Percentiles rank a stretch among this genome's conserved stretches.
Conservation (phyloP, 30 jellyfish, hydroid and myxozoan genomes). For the Euphysa ruthae region DNA sequence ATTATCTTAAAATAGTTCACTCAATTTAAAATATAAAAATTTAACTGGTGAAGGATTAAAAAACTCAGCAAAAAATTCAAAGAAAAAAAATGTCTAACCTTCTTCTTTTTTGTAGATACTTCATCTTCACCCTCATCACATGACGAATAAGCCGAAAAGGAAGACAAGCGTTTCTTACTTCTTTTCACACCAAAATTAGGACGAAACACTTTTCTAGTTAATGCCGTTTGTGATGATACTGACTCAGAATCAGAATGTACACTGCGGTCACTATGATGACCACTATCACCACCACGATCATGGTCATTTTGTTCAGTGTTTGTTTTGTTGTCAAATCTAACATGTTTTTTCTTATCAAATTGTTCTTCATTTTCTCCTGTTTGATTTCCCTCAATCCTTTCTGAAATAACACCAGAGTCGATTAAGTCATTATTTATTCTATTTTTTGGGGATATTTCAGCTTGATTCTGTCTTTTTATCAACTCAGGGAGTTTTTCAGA, state of each 20-base stretch:
- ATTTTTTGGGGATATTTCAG: no score
- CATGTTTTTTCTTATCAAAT: conserved; percentile 1
- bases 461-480: no score
- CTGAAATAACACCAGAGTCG: no score
- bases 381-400: no score
- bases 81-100: no score
- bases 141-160: conserved; percentile 36
- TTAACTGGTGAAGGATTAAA: no score
- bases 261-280: not conserved
- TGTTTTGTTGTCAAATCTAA: not conserved
- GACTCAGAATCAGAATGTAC: conserved; percentile 26
- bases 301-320: not conserved
- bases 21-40: no score
- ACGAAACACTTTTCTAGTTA: conserved; percentile 1
- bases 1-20: no score
- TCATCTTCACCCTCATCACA: conserved; percentile 28
- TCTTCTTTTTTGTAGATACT: not conserved
- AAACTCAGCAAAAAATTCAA: no score
- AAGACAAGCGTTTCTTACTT: conserved; percentile 19
- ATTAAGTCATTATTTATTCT: no score
- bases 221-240: not conserved
- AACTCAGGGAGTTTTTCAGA: no score
- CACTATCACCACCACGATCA: not conserved
- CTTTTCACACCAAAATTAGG: conserved; percentile 23
- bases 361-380: no score